Base-by-base conservation (phyloP, 2,797 vertebrate genomes). In the Caiman crocodilus region DNA sequence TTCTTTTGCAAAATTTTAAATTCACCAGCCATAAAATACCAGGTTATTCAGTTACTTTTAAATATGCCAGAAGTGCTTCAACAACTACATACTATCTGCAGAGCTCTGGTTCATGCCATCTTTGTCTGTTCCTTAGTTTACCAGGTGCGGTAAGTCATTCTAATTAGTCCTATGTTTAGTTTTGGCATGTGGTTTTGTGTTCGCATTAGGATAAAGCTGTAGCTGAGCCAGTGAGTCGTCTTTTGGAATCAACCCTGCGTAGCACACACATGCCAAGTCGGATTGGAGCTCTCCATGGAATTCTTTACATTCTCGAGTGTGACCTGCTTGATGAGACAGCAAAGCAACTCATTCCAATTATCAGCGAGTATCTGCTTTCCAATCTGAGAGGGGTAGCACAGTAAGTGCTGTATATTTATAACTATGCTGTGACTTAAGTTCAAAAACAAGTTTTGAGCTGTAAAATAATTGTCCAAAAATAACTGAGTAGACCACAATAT, bases 241-340 rank as follows among this genome's bases (percentile, higher is more conserved):
- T 99, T 85, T 91, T 99, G 97, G 99, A 99, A 96, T 98, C 98
- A 4, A 99, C 99, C 0, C 98, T 99, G 12, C 98, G 99, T 58
- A 99, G 99, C 97, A 99, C 99, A 67, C 99, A 99, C 80, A 98
- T 99, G 96, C 99, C 99, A 65, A 99, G 99, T 96, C 98, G 98
- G 21, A 98, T 99, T 69, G 99, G 99, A 30, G 99, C 99, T 7
- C 98, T 99, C 69, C 99, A 99, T 4, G 99, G 99, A 16, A 97
- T 99, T 64, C 98, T 99, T 4, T 99, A 99, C 4, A 98, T 99
- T 92, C 97, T 99, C 82, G 99, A 99, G 95, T 99, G 99, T 64
- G 99, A 99, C 96, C 98, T 99, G 32, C 98, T 99, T 28, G 99
- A 99, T 0, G 99, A 99, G 93, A 99, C 99, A 0, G 99, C 99